Evolutionary conservation across 2,113 vertebrate genomes (phyloP), one percentile per base, ranked within the genome.

Genomic region (Silurus meridionalis): DNA sequence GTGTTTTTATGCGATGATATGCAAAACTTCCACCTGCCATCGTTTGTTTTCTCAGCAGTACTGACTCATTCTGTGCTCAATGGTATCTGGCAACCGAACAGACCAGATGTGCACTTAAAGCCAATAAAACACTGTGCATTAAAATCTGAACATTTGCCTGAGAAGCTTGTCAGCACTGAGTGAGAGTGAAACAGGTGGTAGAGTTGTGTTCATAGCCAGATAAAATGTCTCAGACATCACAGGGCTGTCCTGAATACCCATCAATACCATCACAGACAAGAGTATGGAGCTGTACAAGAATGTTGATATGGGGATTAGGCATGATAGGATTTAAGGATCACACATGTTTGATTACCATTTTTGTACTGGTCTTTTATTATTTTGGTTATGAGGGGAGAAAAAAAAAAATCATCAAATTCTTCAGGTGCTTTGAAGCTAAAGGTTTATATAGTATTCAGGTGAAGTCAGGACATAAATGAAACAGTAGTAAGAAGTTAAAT

Each of bases 1-100:
- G 15, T 21, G n/a, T 69, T 83, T 55, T 71, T 28, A 19, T 15
- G 5, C 13, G 25, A 52, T 2, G 50, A 57, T 71, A 57, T 61
- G 21, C 48, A 63, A 84, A 84, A 55, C 19, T 67, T 78, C 84
- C 75, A 67, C 69, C 85, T 86, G 85, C 52, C 37, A 52, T 86
- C 14, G 15, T 61, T 74, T 25, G 8, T 82, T 82, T 80, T 37
- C 66, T 63, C 23, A 25, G 53, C 46, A n/a, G 66, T 72, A 48
- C 55, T 48, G 64, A 52, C 57, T 60, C 21, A 7, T 61, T 72
- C 53, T 13, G 37, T 5, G 14, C 77, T 80, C 50, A 80, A 60
- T 6, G 11, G 25, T 14, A 71, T 21, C 60, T 82, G 85, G 80
- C 80, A n/a, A 50, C 55, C 21, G 5, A 82, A 52, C 57, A 21